Evolutionary conservation across 2,113 vertebrate species (phyloP).

Genomic region (Cinclus mexicanus): DNA sequence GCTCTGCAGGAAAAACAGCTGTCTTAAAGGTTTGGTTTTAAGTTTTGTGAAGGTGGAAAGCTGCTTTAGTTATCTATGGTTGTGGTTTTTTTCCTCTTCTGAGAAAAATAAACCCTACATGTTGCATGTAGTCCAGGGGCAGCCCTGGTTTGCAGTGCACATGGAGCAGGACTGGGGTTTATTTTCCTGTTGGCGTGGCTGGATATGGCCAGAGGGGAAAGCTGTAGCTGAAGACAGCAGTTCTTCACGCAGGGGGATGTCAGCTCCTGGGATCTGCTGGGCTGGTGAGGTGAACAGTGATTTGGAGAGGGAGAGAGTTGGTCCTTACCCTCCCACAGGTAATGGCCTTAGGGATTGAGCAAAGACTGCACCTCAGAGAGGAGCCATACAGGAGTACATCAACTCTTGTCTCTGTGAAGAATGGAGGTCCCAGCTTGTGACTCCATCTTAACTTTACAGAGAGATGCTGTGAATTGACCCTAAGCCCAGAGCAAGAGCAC

Average conservation of each 20-base stretch:
- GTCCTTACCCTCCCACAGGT: not conserved
- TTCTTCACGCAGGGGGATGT: not conserved
- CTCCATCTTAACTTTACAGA: not conserved
- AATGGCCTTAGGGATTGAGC: not conserved
- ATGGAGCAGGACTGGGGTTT: not conserved
- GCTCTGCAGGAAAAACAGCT: not conserved
- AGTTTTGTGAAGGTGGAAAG: not conserved
- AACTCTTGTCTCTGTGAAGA: not conserved
- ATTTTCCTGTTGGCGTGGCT: not conserved
- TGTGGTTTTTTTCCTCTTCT: not conserved
- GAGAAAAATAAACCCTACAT: not conserved
- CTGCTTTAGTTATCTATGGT: not conserved
- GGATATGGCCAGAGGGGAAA: not conserved
- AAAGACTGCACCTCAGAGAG: not conserved
- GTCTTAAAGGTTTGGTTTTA: not conserved
- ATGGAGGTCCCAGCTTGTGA: not conserved
- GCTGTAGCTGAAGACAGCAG: not conserved
- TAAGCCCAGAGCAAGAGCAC: not conserved
- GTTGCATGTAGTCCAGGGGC: fast-evolving
- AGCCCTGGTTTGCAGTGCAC: not conserved
- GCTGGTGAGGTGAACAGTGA: not conserved
- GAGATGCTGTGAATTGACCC: not conserved
- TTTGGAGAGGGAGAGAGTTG: not conserved
- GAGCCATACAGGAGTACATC: not conserved
- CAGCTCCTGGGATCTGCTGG: not conserved